phyloP scores from a whole-genome alignment of 2,888 invertebrate genomes.

The Eurytoma californica region DNA sequence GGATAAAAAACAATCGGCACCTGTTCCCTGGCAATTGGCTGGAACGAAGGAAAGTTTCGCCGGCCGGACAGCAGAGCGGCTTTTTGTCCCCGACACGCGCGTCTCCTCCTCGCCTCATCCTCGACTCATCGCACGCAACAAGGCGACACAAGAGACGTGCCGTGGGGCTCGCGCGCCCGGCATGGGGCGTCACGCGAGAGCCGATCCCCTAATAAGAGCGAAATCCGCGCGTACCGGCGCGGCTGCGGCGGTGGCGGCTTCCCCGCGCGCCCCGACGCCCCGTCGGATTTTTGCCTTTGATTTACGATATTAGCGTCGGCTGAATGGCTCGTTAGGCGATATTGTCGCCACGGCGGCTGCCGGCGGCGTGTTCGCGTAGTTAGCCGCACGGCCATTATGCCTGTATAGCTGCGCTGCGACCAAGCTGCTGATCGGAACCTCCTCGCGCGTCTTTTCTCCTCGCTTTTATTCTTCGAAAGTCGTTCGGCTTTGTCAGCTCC shows the following conservation, averaged over 20 bases:
- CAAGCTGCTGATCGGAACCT: conserved; percentile 11
- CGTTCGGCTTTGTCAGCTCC: no score
- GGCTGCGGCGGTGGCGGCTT: conserved; percentile 23
- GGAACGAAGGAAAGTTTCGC: no score
- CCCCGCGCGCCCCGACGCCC: conserved; percentile 16
- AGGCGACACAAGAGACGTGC: conserved; percentile 19
- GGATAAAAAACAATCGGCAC: no score
- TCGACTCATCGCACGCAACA: not conserved
- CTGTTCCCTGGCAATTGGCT: no score
- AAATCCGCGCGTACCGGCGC: conserved; percentile 30
- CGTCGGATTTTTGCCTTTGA: conserved; percentile 61
- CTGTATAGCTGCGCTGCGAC: not conserved
- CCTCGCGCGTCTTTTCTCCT: not conserved
- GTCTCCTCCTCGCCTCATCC: not conserved
- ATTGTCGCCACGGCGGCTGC: conserved; percentile 64
- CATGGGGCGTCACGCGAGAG: conserved; percentile 21
- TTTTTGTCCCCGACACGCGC: conserved; percentile 7
- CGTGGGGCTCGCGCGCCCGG: no score
- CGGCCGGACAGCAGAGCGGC: not conserved
- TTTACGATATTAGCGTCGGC: conserved; percentile 63
- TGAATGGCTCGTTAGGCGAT: conserved; percentile 70
- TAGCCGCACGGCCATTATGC: conserved; percentile 42
- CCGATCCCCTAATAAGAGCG: conserved; percentile 44
- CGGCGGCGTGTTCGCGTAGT: conserved; percentile 58
- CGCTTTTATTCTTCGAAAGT: not conserved